These are phyloP conservation scores for Lanistes nyassanus DNA, from an alignment of 1,140 invertebrate genomes.

Conservation along the genomic window DNA sequence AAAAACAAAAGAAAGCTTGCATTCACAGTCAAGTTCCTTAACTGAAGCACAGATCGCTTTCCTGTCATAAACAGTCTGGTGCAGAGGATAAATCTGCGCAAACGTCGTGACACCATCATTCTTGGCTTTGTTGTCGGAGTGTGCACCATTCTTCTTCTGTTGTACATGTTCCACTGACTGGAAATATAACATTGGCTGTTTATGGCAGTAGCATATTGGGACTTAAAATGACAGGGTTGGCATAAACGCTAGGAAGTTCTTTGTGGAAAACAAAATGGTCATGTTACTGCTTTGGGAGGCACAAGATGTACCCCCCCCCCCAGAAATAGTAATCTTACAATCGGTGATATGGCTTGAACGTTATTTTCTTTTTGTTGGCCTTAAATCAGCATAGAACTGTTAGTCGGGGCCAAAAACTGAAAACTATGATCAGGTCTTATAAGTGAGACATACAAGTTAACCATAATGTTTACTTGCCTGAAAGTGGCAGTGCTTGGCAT, in stretches of 20 bases:
- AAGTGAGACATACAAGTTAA: too few relatives aligned
- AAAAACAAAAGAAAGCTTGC: background rate
- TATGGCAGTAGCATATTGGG: background rate
- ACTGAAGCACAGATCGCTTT: constrained; percentile 76
- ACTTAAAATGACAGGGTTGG: background rate
- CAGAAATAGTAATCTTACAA: too few relatives aligned
- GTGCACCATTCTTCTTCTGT: constrained; percentile 86
- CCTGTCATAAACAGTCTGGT: constrained; percentile 89
- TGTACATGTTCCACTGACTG: constrained; percentile 82
- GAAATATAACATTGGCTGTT: background rate
- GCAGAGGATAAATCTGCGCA: constrained; percentile 91
- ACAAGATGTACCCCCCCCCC: too few relatives aligned
- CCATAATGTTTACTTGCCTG: too few relatives aligned
- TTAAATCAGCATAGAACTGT: too few relatives aligned
- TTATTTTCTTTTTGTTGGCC: too few relatives aligned
- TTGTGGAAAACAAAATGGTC: background rate
- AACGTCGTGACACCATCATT: constrained; percentile 91
- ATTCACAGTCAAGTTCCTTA: constrained; percentile 34
- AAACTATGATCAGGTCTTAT: too few relatives aligned
- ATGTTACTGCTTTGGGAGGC: background rate
- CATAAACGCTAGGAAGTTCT: background rate
- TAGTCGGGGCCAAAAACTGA: too few relatives aligned
- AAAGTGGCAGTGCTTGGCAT: too few relatives aligned
- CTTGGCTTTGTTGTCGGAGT: constrained; percentile 81
- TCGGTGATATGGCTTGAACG: too few relatives aligned